phyloP scores from a whole-genome alignment of 2,113 vertebrate species.

The Ophiodon elongatus region DNA sequence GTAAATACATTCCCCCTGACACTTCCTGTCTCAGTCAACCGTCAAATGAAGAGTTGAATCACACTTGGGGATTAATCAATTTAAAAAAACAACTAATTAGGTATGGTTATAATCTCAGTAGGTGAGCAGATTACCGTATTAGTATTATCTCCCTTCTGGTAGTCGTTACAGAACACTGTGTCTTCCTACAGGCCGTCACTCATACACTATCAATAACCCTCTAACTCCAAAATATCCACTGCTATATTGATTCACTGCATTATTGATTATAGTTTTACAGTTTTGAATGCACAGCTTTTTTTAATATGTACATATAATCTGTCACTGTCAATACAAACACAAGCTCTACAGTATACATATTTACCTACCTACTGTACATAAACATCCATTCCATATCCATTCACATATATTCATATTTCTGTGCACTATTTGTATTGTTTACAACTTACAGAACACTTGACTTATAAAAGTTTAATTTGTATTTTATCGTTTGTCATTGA shows the following conservation, averaged over 20 bases:
- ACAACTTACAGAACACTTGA: neutral
- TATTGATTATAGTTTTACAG: neutral
- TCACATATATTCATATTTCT: neutral
- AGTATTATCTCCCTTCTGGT: neutral
- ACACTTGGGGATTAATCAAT: neutral
- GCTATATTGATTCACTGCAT: too few species aligned
- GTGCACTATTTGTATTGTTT: neutral
- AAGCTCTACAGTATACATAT: neutral
- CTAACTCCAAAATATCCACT: neutral
- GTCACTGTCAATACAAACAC: neutral
- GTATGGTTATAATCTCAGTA: neutral
- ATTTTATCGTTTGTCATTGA: neutral
- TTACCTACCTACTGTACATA: neutral
- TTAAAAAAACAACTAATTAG: neutral
- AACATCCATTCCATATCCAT: neutral
- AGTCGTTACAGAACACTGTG: neutral
- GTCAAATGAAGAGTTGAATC: neutral
- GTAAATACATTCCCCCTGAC: slow-evolving; percentile 33
- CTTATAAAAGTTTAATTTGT: neutral
- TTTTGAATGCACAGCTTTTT: neutral
- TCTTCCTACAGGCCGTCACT: neutral
- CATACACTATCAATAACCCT: neutral
- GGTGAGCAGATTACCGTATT: neutral
- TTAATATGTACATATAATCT: neutral
- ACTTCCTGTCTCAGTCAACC: slow-evolving; percentile 32